Conservation (phyloP, 2,888 invertebrate species). For the Smittia aterrima region DNA sequence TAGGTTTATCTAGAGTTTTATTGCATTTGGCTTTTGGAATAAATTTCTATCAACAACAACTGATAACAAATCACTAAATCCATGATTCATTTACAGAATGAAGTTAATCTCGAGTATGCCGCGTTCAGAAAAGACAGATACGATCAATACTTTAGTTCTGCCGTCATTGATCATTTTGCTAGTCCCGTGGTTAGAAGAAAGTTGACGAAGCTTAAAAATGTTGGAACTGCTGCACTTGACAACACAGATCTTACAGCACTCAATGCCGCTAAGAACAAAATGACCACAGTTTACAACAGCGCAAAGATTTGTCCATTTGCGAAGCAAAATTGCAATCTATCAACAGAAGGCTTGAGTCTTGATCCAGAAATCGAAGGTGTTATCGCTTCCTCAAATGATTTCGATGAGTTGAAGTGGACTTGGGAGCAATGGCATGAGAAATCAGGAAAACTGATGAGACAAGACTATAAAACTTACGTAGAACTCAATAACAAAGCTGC, state of each 20-base stretch:
- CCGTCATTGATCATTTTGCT: slow-evolving; percentile 50
- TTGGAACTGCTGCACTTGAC: slow-evolving; percentile 56
- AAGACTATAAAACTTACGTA: slow-evolving; percentile 55
- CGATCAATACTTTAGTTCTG: slow-evolving; percentile 50
- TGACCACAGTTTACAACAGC: slow-evolving; percentile 50
- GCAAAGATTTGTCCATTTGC: slow-evolving; percentile 49
- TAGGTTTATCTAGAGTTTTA: too few relatives aligned
- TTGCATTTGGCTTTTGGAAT: too few relatives aligned
- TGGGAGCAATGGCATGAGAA: slow-evolving; percentile 59
- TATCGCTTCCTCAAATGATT: neutral
- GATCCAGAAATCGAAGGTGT: slow-evolving; percentile 45
- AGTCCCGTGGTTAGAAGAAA: slow-evolving; percentile 53
- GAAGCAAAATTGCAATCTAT: slow-evolving; percentile 45
- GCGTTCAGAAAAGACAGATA: slow-evolving; percentile 53
- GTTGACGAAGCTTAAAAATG: slow-evolving; percentile 53
- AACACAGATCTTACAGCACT: slow-evolving; percentile 50
- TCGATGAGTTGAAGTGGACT: slow-evolving; percentile 12
- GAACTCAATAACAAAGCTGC: slow-evolving; percentile 58
- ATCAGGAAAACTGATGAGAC: slow-evolving; percentile 55
- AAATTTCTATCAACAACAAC: too few relatives aligned
- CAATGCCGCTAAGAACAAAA: slow-evolving; percentile 43
- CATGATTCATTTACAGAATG: slow-evolving; percentile 19
- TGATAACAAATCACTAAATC: neutral
- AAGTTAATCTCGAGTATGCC: slow-evolving; percentile 43
- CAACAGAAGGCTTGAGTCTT: slow-evolving; percentile 43